Base-by-base conservation (phyloP, 2,113 vertebrate genomes). In the Carassius gibelio region DNA sequence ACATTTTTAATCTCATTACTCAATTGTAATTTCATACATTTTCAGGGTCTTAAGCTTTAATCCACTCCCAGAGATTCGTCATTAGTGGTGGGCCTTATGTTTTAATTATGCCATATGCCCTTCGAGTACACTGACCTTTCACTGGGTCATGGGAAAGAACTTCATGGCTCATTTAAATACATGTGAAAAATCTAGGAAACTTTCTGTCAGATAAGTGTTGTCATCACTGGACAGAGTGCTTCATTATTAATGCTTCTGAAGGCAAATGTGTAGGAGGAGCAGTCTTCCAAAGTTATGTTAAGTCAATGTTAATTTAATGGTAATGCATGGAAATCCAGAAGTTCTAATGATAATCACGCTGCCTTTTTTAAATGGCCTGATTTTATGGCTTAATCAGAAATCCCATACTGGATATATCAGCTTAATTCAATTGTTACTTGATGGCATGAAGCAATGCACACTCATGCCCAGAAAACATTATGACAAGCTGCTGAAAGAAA, bases 81-180 rank as follows among this genome's bases (percentile, higher is more conserved):
- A 62, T 82, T 80, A 38, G 71, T 84, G 77, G 13, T 66, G 71
- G 75, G 21, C 61, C 50, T 81, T 55, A 71, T 86, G 87, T 66
- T 88, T 86, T 88, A 84, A 86, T 84, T 77, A 88, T 77, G 85
- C 75, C 82, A 80, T 71, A 64, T 82, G 78, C 50, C 26, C 88
- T 78, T 23, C 59, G 84, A 88, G 84, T 85, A 77, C 57, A 79
- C 66, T 26, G 38, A 72, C 80, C 82, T 74, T 86, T 88, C 82
- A 76, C 45, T 80, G 36, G 85, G 52, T 72, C 42, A 42, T 64
- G 82, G 79, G 76, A 83, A 2, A 36, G 21, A 14, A 52, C 11
- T 75, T 26, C 34, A 21, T 69, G 42, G 66, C 72, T 84, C 52
- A 23, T 88, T 87, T 87, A 84, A 87, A 87, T 75, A 88, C 36